These are phyloP conservation scores for Drosophila barbarae DNA, from an alignment of 2,888 invertebrate genomes.

Conservation along the genomic window DNA sequence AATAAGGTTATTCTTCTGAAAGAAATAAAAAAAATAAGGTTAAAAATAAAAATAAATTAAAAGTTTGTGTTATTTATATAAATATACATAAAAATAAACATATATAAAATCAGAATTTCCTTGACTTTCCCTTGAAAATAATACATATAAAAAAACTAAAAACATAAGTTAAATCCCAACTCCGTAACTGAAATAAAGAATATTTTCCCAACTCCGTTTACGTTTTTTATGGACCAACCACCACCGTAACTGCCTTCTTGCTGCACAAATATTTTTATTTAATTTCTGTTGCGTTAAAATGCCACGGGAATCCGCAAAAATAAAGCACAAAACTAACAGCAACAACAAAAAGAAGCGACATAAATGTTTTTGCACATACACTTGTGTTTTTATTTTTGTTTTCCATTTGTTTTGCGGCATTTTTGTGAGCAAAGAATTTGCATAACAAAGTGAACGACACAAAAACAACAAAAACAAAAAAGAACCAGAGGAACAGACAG, in stretches of 20 bases:
- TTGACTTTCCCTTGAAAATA: no score
- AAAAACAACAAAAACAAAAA: not conserved
- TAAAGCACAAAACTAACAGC: slow-evolving; percentile 6
- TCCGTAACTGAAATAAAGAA: not conserved
- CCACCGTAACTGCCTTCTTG: slow-evolving; percentile 4
- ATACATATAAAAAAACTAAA: no score
- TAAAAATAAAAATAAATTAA: no score
- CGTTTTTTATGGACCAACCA: slow-evolving; percentile 16
- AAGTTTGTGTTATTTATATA: no score
- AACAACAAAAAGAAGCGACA: slow-evolving; percentile 17
- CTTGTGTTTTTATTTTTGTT: slow-evolving; percentile 31
- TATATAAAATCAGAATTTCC: no score
- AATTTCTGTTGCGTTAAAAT: slow-evolving; percentile 44
- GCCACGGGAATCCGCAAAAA: slow-evolving; percentile 45
- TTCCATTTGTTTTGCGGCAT: slow-evolving; percentile 33
- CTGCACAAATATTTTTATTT: slow-evolving; percentile 31
- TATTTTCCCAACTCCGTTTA: slow-evolving; percentile 9
- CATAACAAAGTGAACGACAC: slow-evolving; percentile 56
- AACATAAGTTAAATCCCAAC: not conserved
- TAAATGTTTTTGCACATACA: slow-evolving; percentile 29
- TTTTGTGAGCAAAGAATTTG: slow-evolving; percentile 59
- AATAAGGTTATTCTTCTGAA: not conserved
- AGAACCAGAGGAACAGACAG: slow-evolving; percentile 6
- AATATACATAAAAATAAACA: no score
- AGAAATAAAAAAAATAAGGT: not conserved